Percentiles rank a stretch among this genome's conserved stretches.
Conservation (phyloP, 2,113 vertebrate species). For the Clinocottus analis region DNA sequence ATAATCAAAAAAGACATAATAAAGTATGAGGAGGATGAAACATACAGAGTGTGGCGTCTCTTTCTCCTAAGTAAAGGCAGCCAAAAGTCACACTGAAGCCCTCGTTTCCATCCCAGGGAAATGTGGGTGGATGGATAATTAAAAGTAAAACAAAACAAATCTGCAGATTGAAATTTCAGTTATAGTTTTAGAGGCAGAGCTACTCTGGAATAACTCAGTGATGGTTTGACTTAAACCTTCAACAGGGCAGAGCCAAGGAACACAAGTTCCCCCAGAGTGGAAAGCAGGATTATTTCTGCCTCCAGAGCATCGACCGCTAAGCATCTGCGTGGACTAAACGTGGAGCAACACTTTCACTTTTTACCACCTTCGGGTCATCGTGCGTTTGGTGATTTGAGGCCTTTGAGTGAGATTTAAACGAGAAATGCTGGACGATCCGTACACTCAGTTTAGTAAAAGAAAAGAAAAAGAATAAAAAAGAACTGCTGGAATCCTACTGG, state of each 20-base stretch:
- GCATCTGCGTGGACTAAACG: not conserved
- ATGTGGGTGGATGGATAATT: not conserved
- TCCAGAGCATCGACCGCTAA: not conserved
- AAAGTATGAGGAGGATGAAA: not conserved
- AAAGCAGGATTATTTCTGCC: not conserved
- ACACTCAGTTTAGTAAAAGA: not conserved
- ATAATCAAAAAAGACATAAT: not conserved
- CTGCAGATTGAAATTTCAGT: not conserved
- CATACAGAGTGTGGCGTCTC: not conserved
- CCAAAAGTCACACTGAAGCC: not conserved
- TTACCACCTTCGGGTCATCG: not conserved
- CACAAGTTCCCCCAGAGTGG: not conserved
- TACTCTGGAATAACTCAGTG: not conserved
- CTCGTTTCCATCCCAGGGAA: not conserved
- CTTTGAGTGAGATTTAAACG: not conserved
- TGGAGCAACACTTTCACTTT: not conserved
- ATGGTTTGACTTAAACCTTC: slow-evolving; percentile 10
- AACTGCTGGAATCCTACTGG: slow-evolving; percentile 16
- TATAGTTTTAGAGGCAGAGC: not conserved
- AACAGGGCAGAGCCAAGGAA: slow-evolving; percentile 21
- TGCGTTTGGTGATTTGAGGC: not conserved
- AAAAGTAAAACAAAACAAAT: not conserved
- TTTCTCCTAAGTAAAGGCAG: not conserved
- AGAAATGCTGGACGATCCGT: not conserved
- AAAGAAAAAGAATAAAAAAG: not conserved